Base-by-base conservation (phyloP, 2,888 invertebrate genomes). In the Orchesellides sinensis region DNA sequence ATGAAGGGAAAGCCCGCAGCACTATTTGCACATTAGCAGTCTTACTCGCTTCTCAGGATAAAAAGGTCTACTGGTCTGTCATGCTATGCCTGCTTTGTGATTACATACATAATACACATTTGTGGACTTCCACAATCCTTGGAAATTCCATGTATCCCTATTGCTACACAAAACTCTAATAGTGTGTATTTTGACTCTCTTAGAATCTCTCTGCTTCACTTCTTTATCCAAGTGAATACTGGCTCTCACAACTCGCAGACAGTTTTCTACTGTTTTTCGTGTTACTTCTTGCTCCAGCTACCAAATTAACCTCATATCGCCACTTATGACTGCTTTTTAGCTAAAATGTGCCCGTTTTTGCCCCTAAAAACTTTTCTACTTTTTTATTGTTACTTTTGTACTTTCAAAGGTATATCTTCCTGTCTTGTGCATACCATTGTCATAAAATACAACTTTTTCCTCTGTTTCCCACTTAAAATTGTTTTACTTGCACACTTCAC, bases 251-350 rank as follows among this genome's bases (percentile, higher is more conserved):
- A n/a, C 40, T n/a, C 10, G 10, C 10, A 8, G 40, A 40, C 40
- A 40, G 40, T n/a, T n/a, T 40, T 40, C 40, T 1, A 40, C 14
- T 40, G 14, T 40, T 40, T 40, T 40, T 32, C n/a, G 27, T 68
- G 40, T 69, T 54, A 69, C 52, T 70, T 17, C 25, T 27, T 32
- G 56, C 56, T 45, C 40, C 70, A 70, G 40, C 66, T 54, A 23
- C 25, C 61, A 77, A 77, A 77, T 77, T 77, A 77, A 77, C 75
- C 56, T 65, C 54, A 52, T 56, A 56, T 72, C 12, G 23, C 29
- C 10, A 40, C 1, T 2, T 61, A 63, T 66, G 66, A 74, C 49
- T 45, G 19, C 14, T 40, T 29, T 63, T 65, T 32, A 74, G 25
- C 35, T 40, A 21, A 27, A 29, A 47, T 23, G 23, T 32, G 27